Percentiles rank a stretch among this genome's conserved stretches.
phyloP scores from a whole-genome alignment of 2,113 vertebrate species.

The Oreochromis spilurus region DNA sequence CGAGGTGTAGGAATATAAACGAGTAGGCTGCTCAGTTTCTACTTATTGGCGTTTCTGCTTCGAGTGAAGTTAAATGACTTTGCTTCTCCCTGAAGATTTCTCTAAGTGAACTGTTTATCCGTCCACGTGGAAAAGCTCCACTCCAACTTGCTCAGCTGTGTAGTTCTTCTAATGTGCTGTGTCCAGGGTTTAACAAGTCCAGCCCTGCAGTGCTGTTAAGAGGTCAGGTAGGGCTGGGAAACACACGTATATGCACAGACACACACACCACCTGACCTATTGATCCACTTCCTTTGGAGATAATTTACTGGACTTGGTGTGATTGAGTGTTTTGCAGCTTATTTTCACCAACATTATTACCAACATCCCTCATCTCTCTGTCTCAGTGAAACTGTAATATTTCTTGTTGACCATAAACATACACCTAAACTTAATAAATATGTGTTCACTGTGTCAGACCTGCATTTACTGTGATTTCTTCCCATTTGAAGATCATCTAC shows the following conservation, averaged over 20 bases:
- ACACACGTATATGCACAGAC: neutral
- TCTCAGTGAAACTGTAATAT: neutral
- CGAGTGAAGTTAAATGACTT: neutral
- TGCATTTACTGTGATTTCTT: neutral
- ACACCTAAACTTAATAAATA: neutral
- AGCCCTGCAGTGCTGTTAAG: neutral
- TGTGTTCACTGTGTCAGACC: neutral
- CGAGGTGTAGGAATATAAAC: neutral
- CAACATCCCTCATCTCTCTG: neutral
- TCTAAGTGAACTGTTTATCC: neutral
- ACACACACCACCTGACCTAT: constrained; percentile 22
- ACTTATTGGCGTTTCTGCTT: neutral
- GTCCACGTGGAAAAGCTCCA: neutral
- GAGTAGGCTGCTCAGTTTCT: neutral
- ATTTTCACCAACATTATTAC: neutral
- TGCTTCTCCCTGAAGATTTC: neutral
- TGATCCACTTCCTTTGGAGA: constrained; percentile 17
- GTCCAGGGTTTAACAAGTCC: neutral
- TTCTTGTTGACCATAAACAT: neutral
- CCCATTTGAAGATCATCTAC: fast-evolving
- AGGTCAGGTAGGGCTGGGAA: neutral
- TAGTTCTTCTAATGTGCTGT: neutral
- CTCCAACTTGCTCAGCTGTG: neutral
- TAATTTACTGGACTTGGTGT: constrained; percentile 32
- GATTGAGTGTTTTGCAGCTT: neutral